Percentiles rank a stretch among this genome's conserved stretches.
Conservation (phyloP, 2,888 invertebrate genomes). For the Myopa tessellatipennis region DNA sequence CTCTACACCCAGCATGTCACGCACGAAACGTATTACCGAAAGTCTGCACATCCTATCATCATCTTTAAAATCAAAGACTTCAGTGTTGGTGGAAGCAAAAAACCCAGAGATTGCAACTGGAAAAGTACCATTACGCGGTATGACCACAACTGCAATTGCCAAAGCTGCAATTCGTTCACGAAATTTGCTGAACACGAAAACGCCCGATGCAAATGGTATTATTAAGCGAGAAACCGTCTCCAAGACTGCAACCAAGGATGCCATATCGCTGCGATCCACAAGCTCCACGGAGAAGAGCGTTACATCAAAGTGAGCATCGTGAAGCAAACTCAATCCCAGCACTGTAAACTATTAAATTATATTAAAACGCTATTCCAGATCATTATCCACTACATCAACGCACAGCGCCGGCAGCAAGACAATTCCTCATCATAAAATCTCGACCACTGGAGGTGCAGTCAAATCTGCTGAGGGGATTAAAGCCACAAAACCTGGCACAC, state of each 20-base stretch:
- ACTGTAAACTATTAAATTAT: not conserved
- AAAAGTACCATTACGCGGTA: slow-evolving; percentile 17
- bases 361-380: slow-evolving; percentile 1
- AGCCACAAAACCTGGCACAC: not conserved
- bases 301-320: slow-evolving; percentile 40
- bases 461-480: slow-evolving; percentile 14
- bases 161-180: slow-evolving; percentile 28
- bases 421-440: slow-evolving; percentile 19
- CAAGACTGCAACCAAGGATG: slow-evolving; percentile 25
- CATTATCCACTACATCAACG: slow-evolving; percentile 18
- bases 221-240: slow-evolving; percentile 10
- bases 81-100: slow-evolving; percentile 25
- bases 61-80: slow-evolving; percentile 36
- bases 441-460: not conserved
- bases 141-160: slow-evolving; percentile 47
- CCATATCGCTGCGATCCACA: slow-evolving; percentile 42
- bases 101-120: slow-evolving; percentile 1
- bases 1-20: slow-evolving; percentile 30
- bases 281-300: slow-evolving; percentile 46
- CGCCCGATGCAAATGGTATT: slow-evolving; percentile 31
- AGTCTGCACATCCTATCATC: slow-evolving; percentile 41
- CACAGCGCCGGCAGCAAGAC: slow-evolving; percentile 32
- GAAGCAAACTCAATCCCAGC: not conserved
- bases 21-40: slow-evolving; percentile 44
- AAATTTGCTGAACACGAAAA: slow-evolving; percentile 4